phyloP scores from a whole-genome alignment of 2,113 vertebrate genomes.

The Stigmatopora nigra region DNA sequence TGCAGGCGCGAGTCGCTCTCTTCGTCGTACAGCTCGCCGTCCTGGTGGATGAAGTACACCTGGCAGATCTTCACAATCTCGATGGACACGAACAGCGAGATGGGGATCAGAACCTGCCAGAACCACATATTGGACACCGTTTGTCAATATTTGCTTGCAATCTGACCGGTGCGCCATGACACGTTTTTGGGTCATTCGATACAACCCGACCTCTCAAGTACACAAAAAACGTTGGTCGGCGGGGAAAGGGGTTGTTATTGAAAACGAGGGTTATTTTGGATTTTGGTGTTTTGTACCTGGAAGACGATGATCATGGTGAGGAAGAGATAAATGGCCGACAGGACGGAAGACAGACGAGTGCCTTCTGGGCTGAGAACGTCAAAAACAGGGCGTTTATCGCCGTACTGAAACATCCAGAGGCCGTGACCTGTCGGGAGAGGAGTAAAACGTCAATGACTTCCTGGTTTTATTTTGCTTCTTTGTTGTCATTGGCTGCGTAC shows the following conservation, averaged over 20 bases:
- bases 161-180: neutral
- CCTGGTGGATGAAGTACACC: slow-evolving; percentile 96
- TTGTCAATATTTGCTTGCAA: slow-evolving; percentile 7
- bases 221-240: too few relatives aligned
- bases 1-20: slow-evolving; percentile 90
- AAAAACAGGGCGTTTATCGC: slow-evolving; percentile 84
- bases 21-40: slow-evolving; percentile 89
- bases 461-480: neutral
- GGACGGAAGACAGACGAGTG: slow-evolving; percentile 77
- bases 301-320: slow-evolving; percentile 94
- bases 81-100: slow-evolving; percentile 96
- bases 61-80: slow-evolving; percentile 98
- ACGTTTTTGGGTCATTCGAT: neutral
- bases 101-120: slow-evolving; percentile 87
- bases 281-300: slow-evolving; percentile 74
- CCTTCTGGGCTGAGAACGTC: slow-evolving; percentile 84
- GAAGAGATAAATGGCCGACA: slow-evolving; percentile 88
- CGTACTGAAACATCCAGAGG: slow-evolving; percentile 84
- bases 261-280: neutral
- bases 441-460: slow-evolving; percentile 41
- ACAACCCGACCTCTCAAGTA: neutral
- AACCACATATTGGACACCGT: neutral
- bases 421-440: slow-evolving; percentile 78
- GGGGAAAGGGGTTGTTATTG: too few relatives aligned
- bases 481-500: too few relatives aligned